phyloP scores from a whole-genome alignment of 2,888 invertebrate genomes.

The Ophion obscuratus region DNA sequence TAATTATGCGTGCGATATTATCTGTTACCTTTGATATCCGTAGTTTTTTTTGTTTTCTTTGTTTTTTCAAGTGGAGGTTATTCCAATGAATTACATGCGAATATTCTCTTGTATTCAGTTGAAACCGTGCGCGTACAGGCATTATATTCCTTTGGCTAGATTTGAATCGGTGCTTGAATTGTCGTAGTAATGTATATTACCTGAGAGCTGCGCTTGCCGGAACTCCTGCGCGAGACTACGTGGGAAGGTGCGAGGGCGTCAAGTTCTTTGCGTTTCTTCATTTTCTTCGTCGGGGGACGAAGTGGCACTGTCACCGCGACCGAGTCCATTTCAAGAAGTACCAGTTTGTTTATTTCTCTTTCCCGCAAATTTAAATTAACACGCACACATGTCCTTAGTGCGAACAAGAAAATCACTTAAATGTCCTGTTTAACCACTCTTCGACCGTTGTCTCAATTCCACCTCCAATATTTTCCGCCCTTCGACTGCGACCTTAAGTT shows the following conservation, averaged over 20 bases:
- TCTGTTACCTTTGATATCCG: too few relatives aligned
- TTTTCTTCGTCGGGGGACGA: conserved; percentile 88
- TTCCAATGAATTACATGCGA: background rate
- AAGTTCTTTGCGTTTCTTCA: conserved; percentile 91
- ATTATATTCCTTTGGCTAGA: background rate
- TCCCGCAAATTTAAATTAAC: background rate
- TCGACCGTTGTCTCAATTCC: background rate
- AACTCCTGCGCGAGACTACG: conserved; percentile 82
- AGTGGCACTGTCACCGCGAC: conserved; percentile 88
- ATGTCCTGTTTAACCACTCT: background rate
- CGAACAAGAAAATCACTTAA: background rate
- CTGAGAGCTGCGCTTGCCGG: conserved; percentile 81
- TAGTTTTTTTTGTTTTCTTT: too few relatives aligned
- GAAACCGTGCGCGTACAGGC: too few relatives aligned
- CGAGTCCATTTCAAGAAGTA: conserved; percentile 85
- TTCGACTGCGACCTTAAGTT: conserved; percentile 9
- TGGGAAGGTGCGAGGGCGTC: conserved; percentile 88
- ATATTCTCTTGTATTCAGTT: background rate
- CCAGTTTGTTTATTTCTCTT: conserved; percentile 62
- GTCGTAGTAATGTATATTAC: conserved; percentile 66
- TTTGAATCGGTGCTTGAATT: background rate
- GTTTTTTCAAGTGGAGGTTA: background rate
- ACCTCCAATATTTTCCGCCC: conserved; percentile 11
- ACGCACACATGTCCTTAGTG: background rate
- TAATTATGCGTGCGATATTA: too few relatives aligned